phyloP scores from a whole-genome alignment of 2,888 invertebrate genomes.

The Cryptosula pallasiana region DNA sequence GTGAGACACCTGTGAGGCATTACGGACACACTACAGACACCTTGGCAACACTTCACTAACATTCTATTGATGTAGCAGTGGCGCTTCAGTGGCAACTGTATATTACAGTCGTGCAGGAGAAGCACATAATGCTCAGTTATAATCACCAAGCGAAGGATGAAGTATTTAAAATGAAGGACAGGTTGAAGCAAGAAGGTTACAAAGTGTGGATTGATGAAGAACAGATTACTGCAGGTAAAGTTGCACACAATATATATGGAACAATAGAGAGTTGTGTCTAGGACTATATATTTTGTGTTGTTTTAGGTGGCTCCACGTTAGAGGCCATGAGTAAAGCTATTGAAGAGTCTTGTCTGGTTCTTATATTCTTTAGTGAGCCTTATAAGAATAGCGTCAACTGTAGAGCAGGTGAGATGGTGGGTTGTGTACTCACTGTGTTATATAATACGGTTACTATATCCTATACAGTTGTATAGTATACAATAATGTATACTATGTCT shows the following conservation, averaged over 20 bases:
- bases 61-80: too few species aligned
- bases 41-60: too few species aligned
- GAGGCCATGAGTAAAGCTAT: slow-evolving; percentile 6
- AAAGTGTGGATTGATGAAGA: slow-evolving; percentile 18
- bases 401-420: background rate
- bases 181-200: background rate
- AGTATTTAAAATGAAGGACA: background rate
- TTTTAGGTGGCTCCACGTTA: slow-evolving; percentile 18
- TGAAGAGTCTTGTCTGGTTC: background rate
- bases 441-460: too few species aligned
- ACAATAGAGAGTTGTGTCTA: too few species aligned
- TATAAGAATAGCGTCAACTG: slow-evolving; percentile 20
- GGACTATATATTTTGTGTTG: too few species aligned
- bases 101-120: background rate
- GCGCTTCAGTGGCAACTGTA: too few species aligned
- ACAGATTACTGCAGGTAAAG: slow-evolving; percentile 10
- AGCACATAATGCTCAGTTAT: slow-evolving; percentile 20
- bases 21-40: too few species aligned
- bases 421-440: too few species aligned
- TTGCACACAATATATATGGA: too few species aligned
- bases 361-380: slow-evolving; percentile 18
- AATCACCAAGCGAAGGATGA: slow-evolving; percentile 8
- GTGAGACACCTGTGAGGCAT: too few species aligned
- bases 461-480: too few species aligned
- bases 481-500: too few species aligned